Base-by-base conservation (phyloP, 2,888 invertebrate genomes). In the Didymodactylos carnosus region DNA sequence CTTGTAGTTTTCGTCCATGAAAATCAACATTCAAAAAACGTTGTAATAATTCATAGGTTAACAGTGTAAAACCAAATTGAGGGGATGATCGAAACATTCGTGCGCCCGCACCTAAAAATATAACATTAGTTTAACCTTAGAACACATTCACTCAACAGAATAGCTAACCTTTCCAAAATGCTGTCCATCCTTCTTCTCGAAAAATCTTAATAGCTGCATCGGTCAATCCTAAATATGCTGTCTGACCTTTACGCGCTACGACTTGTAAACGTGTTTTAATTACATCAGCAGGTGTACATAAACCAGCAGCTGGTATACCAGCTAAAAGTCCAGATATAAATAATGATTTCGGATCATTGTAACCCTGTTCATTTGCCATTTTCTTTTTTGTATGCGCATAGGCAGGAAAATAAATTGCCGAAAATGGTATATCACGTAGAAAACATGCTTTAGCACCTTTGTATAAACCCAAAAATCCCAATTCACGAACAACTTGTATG, bases 271-370 rank as follows among this genome's bases (percentile, higher is more conserved):
- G 78, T 0, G 87, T 99, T 85, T 98, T 98, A 83, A 99, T 97
- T 79, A 99, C 98, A 86, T 99, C 98, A 73, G 97, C 97, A 10
- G 98, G 98, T 0, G 98, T 99, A 73, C 95, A 94, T 73, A 99
- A 86, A 41, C 91, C 92, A 0, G 98, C 98, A 69, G 97, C 97
- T 3, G 98, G 98, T 77, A 76, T 75, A 84, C 84, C 85, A 73
- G 85, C 84, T 70, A 83, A 78, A 16, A 84, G 82, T 69, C 84
- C 95, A 72, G 95, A 89, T 11, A 88, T 85, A 19, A 97, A 84
- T 73, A 97, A 85, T 1, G 91, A 89, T 29, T 90, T 83, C 0
- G 94, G 92, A 80, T 90, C 89, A 82, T 95, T 97, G 86, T 94
- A 94, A 49, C 95, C 95, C 82, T 91, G 91, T 80, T 93, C 93